A percentile compares a stretch with the other conserved stretches of the same genome.
These are phyloP conservation scores for Camarhynchus parvulus DNA, from an alignment of 2,113 vertebrate species.

Conservation along the genomic window DNA sequence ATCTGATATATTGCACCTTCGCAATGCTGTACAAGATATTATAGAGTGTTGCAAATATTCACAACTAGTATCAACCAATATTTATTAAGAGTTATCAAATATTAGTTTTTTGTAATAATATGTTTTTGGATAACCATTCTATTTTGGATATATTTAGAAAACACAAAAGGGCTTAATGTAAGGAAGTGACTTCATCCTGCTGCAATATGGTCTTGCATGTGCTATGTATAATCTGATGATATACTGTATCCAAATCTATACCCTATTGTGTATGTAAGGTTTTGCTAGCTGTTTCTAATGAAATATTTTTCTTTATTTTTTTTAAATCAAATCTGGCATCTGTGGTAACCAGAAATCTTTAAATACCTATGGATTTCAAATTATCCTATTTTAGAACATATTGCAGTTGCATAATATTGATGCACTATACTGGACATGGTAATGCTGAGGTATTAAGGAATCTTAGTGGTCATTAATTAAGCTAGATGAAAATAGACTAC, in stretches of 20 bases:
- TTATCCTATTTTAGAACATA: not conserved
- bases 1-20: not conserved
- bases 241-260: not conserved
- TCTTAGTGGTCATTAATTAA: not conserved
- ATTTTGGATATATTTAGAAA: not conserved
- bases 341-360: not conserved
- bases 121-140: not conserved
- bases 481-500: not conserved
- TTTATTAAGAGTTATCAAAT: not conserved
- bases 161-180: not conserved
- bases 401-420: not conserved
- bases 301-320: not conserved
- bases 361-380: not conserved
- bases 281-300: not conserved
- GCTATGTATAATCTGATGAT: not conserved
- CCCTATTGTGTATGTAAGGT: not conserved
- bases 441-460: not conserved
- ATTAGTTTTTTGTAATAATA: not conserved
- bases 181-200: not conserved
- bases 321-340: not conserved
- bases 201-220: not conserved
- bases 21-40: not conserved
- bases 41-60: not conserved
- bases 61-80: not conserved
- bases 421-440: not conserved